Base-by-base conservation (phyloP, 2,797 vertebrate species). In the Clarias laeviceps region DNA sequence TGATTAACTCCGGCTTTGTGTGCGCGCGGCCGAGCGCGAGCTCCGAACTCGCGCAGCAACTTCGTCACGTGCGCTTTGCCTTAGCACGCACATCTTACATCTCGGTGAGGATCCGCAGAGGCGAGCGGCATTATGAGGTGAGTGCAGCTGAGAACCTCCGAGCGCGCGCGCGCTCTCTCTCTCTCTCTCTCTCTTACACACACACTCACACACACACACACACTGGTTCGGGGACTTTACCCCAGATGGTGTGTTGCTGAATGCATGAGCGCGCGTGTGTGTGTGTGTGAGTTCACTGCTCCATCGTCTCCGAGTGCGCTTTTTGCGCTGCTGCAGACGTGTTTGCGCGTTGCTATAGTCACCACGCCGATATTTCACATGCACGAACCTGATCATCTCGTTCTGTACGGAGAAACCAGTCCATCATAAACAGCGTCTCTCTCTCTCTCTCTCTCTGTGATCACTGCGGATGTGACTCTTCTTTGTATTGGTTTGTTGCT, bases 121-220 rank as follows among this genome's bases (percentile, higher is more conserved):
- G 54, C 82, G 24, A 72, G 77, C 86, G 88, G 3, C 91, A 66
- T 22, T 3, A 96, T 96, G 95, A 96, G 95, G n/a, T 3, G 20
- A 32, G 74, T 40, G 54, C 40, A 11, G 29, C 24, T 1, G 59
- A 9, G 40, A 22, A 54, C 50, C 50, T 54, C 50, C 12, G 45
- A 14, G 45, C 11, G 45, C 45, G 45, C 11, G 45, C 45, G 45
- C 45, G 9, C 45, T 12, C 40, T 9, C 40, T 45, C 7, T 45
- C 40, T 1, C 40, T 45, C 45, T 45, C 45, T 45, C 45, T 14
- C 45, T 50, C 11, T 50, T 2, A 2, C 11, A 0, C 45, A 3
- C 9, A 9, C 45, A 11, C 45, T 3, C 45, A 12, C 50, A 3
- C 50, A 11, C 9, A 50, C 45, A 50, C 40, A 50, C 45, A 11